Evolutionary conservation across 2,113 vertebrate species (phyloP), one percentile per base, ranked within the genome.

Genomic region (Calyptommatus sinebrachiatus): DNA sequence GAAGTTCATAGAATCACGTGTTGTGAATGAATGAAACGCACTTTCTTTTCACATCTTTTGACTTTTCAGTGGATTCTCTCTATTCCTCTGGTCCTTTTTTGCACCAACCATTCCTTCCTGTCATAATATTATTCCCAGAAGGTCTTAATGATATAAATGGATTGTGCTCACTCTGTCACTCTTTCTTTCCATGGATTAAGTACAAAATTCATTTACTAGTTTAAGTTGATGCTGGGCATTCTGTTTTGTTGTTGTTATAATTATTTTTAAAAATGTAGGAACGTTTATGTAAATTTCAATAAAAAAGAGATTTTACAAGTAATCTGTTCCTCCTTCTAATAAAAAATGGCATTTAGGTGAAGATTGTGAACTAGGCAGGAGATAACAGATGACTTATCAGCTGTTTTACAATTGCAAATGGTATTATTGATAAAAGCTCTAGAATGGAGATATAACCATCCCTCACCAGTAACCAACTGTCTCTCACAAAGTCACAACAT

Each of bases 271-370:
- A 76, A 78, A 45, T 48, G 66, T 66, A 4, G 3, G 41, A 84
- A 18, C 86, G 86, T 82, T 92, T 88, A 86, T 41, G 3, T 84
- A 50, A 63, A 71, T 85, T 92, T 90, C 91, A 91, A 93, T 92
- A 89, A 94, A 92, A 89, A 1, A 80, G 68, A 89, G 82, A 88
- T 87, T 90, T 84, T 86, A 62, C 0, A 73, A 81, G 70, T 84
- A 87, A 88, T 87, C 86, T 85, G 82, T 78, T 87, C 63, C 89
- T 26, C 31, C 62, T 45, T 46, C 77, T 88, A 87, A 92, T 91
- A 92, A 94, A 92, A 92, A 79, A 29, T 86, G 85, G 71, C 88
- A 92, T 88, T 93, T 92, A 89, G 69, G 53, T 84, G 79, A 71
- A 88, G 88, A 82, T 78, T 87, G 85, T 80, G 83, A 1, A 65